phyloP scores from a whole-genome alignment of 2,797 vertebrate genomes.

The Tympanoctomys barrerae region DNA sequence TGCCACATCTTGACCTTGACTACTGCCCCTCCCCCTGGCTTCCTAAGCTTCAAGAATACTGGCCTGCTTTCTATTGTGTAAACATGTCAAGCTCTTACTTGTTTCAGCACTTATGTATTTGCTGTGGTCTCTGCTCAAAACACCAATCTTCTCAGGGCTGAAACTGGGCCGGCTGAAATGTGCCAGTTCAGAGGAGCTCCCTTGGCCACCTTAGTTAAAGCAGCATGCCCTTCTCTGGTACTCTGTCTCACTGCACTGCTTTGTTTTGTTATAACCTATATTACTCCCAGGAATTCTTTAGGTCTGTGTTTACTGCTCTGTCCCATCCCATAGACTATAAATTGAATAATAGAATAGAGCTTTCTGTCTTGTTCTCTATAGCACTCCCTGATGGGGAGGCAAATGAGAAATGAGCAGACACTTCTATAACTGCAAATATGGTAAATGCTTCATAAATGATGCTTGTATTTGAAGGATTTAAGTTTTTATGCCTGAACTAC shows the following conservation, averaged over 20 bases:
- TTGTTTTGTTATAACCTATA: constrained; percentile 27
- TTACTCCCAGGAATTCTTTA: background rate
- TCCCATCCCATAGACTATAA: background rate
- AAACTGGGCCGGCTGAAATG: background rate
- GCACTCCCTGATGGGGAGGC: background rate
- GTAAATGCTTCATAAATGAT: background rate
- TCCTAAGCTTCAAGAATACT: background rate
- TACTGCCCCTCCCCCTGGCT: background rate
- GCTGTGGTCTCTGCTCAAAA: background rate
- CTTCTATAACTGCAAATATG: background rate
- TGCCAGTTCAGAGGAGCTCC: background rate
- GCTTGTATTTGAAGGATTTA: constrained; percentile 34
- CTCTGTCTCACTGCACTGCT: background rate
- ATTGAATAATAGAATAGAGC: background rate
- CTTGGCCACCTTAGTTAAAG: background rate
- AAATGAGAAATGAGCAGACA: constrained; percentile 11
- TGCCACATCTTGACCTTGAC: constrained; percentile 28
- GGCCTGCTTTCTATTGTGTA: constrained; percentile 12
- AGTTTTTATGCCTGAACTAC: background rate
- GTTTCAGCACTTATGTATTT: background rate
- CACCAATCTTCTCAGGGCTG: background rate
- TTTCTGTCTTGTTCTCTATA: constrained; percentile 28
- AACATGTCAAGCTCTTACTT: background rate
- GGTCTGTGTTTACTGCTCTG: background rate
- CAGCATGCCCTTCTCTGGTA: background rate